These are phyloP conservation scores for Lycophotia porphyrea DNA, from an alignment of 2,888 invertebrate species.

Conservation along the genomic window DNA sequence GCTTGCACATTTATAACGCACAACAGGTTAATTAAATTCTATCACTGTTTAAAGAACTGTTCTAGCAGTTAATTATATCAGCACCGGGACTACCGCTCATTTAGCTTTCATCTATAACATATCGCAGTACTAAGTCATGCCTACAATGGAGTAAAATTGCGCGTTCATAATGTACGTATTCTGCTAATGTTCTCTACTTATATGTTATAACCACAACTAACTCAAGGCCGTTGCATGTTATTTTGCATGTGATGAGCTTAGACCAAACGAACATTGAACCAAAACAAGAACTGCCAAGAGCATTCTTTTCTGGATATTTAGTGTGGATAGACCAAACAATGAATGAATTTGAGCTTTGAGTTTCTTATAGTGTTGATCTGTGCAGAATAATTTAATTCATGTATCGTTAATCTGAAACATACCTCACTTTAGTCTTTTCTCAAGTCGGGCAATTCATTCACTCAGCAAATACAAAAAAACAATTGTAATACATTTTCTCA, in stretches of 20 bases:
- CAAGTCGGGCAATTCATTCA: background rate
- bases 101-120: slow-evolving; percentile 30
- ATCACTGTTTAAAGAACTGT: slow-evolving; percentile 29
- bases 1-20: slow-evolving; percentile 58
- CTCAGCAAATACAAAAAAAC: background rate
- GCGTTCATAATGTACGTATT: slow-evolving; percentile 32
- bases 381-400: slow-evolving; percentile 17
- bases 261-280: background rate
- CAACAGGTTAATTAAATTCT: slow-evolving; percentile 42
- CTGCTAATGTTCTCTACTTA: slow-evolving; percentile 53
- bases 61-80: slow-evolving; percentile 31
- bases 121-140: slow-evolving; percentile 32
- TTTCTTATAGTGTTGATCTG: slow-evolving; percentile 21
- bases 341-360: background rate
- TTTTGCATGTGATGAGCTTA: slow-evolving; percentile 35
- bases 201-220: slow-evolving; percentile 43
- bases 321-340: background rate
- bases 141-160: slow-evolving; percentile 41
- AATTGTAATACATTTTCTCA: background rate
- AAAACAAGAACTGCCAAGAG: background rate
- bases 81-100: slow-evolving; percentile 10
- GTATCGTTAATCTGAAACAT: slow-evolving; percentile 5
- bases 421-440: background rate
- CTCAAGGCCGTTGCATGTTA: slow-evolving; percentile 54
- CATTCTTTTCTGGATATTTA: background rate